phyloP scores from a whole-genome alignment of 2,113 vertebrate genomes.

The Burhinus oedicnemus region DNA sequence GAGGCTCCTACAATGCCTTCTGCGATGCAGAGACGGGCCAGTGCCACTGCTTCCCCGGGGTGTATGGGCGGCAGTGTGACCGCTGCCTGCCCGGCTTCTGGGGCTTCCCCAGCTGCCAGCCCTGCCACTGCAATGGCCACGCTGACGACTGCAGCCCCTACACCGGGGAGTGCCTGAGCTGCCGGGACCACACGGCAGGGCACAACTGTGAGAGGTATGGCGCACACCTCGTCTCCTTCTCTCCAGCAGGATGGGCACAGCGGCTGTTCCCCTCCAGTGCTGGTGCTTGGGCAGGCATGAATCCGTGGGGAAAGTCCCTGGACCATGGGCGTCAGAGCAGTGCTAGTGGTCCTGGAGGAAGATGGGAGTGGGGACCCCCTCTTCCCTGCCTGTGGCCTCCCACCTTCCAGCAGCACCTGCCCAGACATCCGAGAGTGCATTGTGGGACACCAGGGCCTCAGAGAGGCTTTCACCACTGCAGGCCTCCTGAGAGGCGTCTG shows the following conservation, averaged over 20 bases:
- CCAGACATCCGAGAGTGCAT: rapidly evolving
- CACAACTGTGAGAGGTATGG: slow-evolving; percentile 88
- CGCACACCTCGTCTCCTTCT: rapidly evolving
- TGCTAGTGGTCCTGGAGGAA: rapidly evolving
- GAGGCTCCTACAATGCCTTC: slow-evolving; percentile 84
- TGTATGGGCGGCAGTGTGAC: slow-evolving; percentile 87
- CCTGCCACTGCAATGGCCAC: slow-evolving; percentile 91
- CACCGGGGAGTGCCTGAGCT: slow-evolving; percentile 85
- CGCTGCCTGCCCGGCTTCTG: slow-evolving; percentile 89
- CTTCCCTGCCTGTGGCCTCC: not conserved
- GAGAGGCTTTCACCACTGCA: not conserved
- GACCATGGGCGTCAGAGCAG: not conserved
- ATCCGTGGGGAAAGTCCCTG: not conserved
- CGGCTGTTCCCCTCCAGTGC: not conserved
- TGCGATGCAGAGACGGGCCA: slow-evolving; percentile 87
- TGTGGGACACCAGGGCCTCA: not conserved
- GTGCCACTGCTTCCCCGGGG: slow-evolving; percentile 87
- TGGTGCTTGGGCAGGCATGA: not conserved
- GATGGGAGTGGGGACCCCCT: not conserved
- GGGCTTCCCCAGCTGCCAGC: slow-evolving; percentile 92
- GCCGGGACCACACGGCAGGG: slow-evolving; percentile 85
- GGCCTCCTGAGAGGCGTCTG: not conserved
- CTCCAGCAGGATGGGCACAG: rapidly evolving
- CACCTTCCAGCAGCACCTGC: not conserved
- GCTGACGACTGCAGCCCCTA: slow-evolving; percentile 81